phyloP scores from a whole-genome alignment of 2,797 vertebrate species.

The Labeo calbasu region DNA sequence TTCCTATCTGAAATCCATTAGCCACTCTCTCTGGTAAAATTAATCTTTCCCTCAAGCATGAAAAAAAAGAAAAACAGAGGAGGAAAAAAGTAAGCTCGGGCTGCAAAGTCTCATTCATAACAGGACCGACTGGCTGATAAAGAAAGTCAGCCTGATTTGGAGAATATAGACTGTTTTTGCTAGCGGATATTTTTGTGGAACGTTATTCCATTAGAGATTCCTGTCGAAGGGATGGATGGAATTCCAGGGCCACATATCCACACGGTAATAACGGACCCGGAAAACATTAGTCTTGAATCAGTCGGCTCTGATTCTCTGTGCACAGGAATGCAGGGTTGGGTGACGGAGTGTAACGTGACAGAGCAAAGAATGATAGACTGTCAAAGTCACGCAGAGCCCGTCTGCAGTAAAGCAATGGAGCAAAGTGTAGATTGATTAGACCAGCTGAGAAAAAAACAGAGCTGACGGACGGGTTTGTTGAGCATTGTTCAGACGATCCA shows the following conservation, averaged over 20 bases:
- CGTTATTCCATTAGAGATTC: constrained; percentile 31
- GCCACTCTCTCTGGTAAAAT: constrained; percentile 61
- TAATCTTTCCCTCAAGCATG: constrained; percentile 63
- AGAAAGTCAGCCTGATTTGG: constrained; percentile 35
- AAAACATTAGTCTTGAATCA: constrained; percentile 43
- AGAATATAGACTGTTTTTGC: constrained; percentile 38
- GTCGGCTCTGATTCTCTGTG: constrained; percentile 26
- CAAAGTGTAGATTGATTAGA: constrained; percentile 43
- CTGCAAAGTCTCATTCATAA: constrained; percentile 57
- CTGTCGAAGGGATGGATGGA: constrained; percentile 33
- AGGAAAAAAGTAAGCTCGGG: constrained; percentile 37
- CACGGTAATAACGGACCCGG: constrained; percentile 37
- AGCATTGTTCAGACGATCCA: constrained; percentile 40
- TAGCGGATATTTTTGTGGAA: constrained; percentile 40
- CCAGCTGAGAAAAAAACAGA: constrained; percentile 40
- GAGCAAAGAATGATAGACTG: constrained; percentile 48
- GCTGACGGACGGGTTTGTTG: constrained; percentile 23
- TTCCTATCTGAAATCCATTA: constrained; percentile 67
- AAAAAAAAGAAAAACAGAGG: constrained; percentile 29
- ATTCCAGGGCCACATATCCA: constrained; percentile 25
- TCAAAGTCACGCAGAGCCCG: constrained; percentile 24
- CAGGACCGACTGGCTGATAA: constrained; percentile 47
- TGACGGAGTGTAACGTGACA: constrained; percentile 41
- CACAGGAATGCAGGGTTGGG: constrained; percentile 3
- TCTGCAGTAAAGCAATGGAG: constrained; percentile 25